A percentile compares a stretch with the other conserved stretches of the same genome.
Evolutionary conservation across 2,888 invertebrate genomes (phyloP).

Genomic region (Euzophera pinguis): DNA sequence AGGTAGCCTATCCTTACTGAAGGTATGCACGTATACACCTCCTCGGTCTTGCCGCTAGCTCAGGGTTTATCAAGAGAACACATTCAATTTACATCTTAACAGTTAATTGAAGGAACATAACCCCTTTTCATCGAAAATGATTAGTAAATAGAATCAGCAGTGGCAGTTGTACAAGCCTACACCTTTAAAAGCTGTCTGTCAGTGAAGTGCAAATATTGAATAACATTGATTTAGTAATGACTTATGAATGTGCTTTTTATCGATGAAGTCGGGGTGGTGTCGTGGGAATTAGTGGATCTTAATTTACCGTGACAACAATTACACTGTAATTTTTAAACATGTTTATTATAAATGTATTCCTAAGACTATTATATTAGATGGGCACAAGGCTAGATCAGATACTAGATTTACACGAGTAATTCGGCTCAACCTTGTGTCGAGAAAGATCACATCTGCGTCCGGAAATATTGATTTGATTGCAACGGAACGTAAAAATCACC

Average conservation of each 20-base stretch:
- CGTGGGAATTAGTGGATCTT: slow-evolving; percentile 24
- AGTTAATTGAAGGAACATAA: slow-evolving; percentile 39
- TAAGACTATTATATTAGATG: slow-evolving; percentile 40
- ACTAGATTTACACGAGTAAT: slow-evolving; percentile 49
- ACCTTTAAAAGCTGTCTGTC: background rate
- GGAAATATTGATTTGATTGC: slow-evolving; percentile 41
- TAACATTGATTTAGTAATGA: slow-evolving; percentile 1
- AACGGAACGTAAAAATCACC: slow-evolving; percentile 24
- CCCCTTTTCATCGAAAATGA: slow-evolving; percentile 40
- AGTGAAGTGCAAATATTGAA: slow-evolving; percentile 11
- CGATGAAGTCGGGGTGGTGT: slow-evolving; percentile 28
- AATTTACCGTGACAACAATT: slow-evolving; percentile 35
- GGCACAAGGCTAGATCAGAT: slow-evolving; percentile 40
- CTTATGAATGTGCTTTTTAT: slow-evolving; percentile 3
- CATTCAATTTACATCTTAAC: slow-evolving; percentile 34
- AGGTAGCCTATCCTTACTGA: slow-evolving; percentile 1
- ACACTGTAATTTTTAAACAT: slow-evolving; percentile 45
- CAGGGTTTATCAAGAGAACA: slow-evolving; percentile 32
- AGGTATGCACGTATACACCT: slow-evolving; percentile 26
- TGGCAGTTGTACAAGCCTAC: background rate
- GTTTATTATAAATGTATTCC: slow-evolving; percentile 33
- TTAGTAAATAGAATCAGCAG: slow-evolving; percentile 1
- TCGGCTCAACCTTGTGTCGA: slow-evolving; percentile 51
- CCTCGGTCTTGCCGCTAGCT: slow-evolving; percentile 39
- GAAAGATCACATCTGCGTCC: slow-evolving; percentile 37